These are phyloP conservation scores for Perdita meconis DNA, from an alignment of 2,888 invertebrate species.

Conservation along the genomic window DNA sequence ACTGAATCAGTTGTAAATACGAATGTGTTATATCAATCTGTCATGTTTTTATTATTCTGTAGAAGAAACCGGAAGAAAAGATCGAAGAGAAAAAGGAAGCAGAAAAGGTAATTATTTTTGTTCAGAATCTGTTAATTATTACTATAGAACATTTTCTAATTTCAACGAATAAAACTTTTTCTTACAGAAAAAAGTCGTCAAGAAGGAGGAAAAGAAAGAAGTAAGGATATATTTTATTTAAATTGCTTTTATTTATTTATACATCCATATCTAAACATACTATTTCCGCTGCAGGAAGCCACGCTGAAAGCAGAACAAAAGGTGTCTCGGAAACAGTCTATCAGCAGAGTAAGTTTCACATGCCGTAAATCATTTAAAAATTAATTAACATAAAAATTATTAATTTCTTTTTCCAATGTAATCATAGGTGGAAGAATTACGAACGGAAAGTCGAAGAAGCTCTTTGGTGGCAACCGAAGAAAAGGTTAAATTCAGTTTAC, in stretches of 20 bases:
- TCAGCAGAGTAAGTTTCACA: conserved; percentile 74
- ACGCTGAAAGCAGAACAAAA: conserved; percentile 78
- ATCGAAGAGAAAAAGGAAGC: conserved; percentile 85
- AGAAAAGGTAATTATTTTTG: conserved; percentile 73
- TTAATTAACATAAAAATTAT: neutral
- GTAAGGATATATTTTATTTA: conserved; percentile 44
- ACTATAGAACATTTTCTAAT: neutral
- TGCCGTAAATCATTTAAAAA: neutral
- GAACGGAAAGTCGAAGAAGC: conserved; percentile 81
- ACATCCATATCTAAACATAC: neutral
- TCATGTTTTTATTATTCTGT: conserved; percentile 33
- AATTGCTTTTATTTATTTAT: neutral
- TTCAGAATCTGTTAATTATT: neutral
- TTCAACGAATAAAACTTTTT: neutral
- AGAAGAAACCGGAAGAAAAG: conserved; percentile 83
- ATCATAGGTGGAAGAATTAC: conserved; percentile 79
- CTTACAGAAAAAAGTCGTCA: conserved; percentile 69
- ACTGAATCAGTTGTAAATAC: neutral
- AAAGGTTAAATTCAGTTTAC: conserved; percentile 65
- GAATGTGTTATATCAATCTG: conserved; percentile 5
- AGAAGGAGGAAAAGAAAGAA: conserved; percentile 78
- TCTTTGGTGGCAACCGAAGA: conserved; percentile 78
- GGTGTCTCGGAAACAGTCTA: conserved; percentile 77
- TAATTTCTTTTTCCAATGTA: neutral
- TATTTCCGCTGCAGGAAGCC: conserved; percentile 66